Conservation (phyloP, 2,113 vertebrate genomes). For the Clarias batrachus region DNA sequence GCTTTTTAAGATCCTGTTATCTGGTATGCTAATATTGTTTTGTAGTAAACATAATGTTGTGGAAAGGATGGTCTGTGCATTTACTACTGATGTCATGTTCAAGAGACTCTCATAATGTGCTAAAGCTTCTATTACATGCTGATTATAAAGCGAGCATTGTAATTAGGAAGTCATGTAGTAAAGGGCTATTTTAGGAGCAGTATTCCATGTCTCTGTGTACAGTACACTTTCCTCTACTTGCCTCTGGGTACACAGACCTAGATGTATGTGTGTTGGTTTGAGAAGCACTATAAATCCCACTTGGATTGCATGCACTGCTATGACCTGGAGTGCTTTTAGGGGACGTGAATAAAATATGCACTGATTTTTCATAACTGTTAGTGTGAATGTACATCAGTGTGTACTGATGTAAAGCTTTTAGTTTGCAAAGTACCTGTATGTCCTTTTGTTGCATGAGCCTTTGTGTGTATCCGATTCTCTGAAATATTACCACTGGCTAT, state of each 20-base stretch:
- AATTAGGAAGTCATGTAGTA: constrained; percentile 46
- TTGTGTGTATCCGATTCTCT: not conserved
- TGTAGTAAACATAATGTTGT: not conserved
- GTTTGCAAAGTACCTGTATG: not conserved
- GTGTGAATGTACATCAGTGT: constrained; percentile 7
- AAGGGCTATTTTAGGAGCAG: constrained; percentile 19
- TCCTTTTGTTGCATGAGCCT: not conserved
- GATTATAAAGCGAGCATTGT: constrained; percentile 12
- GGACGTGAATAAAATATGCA: constrained; percentile 40
- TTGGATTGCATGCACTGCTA: constrained; percentile 30
- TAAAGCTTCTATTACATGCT: constrained; percentile 8
- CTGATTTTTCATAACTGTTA: constrained; percentile 22
- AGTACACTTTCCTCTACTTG: not conserved
- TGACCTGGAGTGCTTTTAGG: constrained; percentile 20
- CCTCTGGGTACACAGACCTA: constrained; percentile 24
- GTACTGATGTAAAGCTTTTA: not conserved
- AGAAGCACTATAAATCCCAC: constrained; percentile 21
- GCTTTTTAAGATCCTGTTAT: not conserved
- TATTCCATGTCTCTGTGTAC: constrained; percentile 27
- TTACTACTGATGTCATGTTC: constrained; percentile 5
- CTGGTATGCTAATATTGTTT: not conserved
- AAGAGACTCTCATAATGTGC: not conserved
- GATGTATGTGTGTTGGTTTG: constrained; percentile 24
- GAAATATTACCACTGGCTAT: constrained; percentile 4
- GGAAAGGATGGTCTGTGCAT: not conserved